Percentiles rank a stretch among this genome's conserved stretches.
Evolutionary conservation across 1,140 invertebrate genomes (phyloP).

Genomic region (Aphelenchoides besseyi): DNA sequence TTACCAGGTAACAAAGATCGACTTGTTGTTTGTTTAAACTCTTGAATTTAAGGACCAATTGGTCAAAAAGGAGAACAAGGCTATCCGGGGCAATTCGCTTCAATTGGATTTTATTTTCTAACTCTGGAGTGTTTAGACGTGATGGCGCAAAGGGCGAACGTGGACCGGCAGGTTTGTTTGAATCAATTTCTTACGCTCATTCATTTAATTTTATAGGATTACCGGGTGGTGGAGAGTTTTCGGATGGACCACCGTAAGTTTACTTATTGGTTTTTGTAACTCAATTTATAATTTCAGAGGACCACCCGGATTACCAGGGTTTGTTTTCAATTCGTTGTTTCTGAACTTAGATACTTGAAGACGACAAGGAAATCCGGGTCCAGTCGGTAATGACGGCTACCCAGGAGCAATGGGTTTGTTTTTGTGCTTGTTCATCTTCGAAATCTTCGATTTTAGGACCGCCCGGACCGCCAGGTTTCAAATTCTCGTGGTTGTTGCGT

Average conservation of each 20-base stretch:
- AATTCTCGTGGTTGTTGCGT: background rate
- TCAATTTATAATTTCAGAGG: too few relatives aligned
- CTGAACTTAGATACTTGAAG: conserved; percentile 25
- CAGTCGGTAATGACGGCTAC: conserved; percentile 52
- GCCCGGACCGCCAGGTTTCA: conserved; percentile 55
- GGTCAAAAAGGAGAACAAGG: conserved; percentile 60
- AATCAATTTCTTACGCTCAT: background rate
- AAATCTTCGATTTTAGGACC: too few relatives aligned
- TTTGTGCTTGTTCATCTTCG: too few relatives aligned
- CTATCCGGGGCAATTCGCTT: conserved; percentile 30
- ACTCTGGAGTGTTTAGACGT: conserved; percentile 21
- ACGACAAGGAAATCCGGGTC: conserved; percentile 48
- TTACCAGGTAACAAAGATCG: conserved; percentile 40
- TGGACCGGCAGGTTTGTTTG: conserved; percentile 52
- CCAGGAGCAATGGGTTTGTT: conserved; percentile 37
- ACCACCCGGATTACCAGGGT: too few relatives aligned
- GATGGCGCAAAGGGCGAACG: conserved; percentile 51
- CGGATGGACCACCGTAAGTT: conserved; percentile 59
- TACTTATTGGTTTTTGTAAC: too few relatives aligned
- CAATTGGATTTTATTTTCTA: background rate
- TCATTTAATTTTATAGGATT: conserved; percentile 17
- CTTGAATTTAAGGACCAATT: conserved; percentile 47
- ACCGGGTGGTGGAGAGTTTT: conserved; percentile 60
- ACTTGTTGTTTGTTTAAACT: conserved; percentile 34
- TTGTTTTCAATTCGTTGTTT: conserved; percentile 1